Evolutionary conservation across 2,888 invertebrate genomes (phyloP).

Genomic region (Synergus umbraculus): DNA sequence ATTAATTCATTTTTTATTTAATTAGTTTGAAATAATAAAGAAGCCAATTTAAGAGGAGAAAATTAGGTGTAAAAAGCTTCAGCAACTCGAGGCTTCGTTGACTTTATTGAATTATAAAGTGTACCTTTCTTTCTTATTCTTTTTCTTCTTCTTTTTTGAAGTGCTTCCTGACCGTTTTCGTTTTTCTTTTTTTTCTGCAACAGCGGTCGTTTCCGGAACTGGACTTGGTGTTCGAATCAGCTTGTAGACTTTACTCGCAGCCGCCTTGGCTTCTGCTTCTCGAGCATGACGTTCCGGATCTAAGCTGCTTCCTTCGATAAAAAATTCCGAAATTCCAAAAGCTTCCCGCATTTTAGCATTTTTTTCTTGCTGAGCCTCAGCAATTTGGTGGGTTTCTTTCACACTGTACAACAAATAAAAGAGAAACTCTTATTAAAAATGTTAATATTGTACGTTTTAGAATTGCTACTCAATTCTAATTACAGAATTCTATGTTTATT

Average conservation of each 20-base stretch:
- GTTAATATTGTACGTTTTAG: background rate
- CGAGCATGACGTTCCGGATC: constrained; percentile 87
- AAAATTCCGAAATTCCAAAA: constrained; percentile 95
- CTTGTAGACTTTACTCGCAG: constrained; percentile 82
- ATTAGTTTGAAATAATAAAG: background rate
- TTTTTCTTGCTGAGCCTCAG: constrained; percentile 97
- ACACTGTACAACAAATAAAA: constrained; percentile 82
- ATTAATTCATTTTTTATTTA: background rate
- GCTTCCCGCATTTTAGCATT: constrained; percentile 95
- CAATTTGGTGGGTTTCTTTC: constrained; percentile 96
- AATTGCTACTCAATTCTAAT: background rate
- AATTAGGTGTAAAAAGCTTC: constrained; percentile 29
- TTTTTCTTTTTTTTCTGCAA: constrained; percentile 73
- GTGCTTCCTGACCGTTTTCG: constrained; percentile 77
- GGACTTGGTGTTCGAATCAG: constrained; percentile 87
- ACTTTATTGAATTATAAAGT: constrained; percentile 62
- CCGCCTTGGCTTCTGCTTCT: constrained; percentile 79
- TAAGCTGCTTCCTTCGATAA: constrained; percentile 95
- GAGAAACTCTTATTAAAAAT: background rate
- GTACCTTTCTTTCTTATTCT: constrained; percentile 81
- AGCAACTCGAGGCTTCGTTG: constrained; percentile 69
- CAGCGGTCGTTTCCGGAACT: constrained; percentile 55
- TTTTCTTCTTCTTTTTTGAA: constrained; percentile 85
- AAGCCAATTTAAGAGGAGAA: background rate
- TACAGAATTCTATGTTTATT: background rate